Evolutionary conservation across 1,140 invertebrate species (phyloP).

Genomic region (Trialeurodes vaporariorum): DNA sequence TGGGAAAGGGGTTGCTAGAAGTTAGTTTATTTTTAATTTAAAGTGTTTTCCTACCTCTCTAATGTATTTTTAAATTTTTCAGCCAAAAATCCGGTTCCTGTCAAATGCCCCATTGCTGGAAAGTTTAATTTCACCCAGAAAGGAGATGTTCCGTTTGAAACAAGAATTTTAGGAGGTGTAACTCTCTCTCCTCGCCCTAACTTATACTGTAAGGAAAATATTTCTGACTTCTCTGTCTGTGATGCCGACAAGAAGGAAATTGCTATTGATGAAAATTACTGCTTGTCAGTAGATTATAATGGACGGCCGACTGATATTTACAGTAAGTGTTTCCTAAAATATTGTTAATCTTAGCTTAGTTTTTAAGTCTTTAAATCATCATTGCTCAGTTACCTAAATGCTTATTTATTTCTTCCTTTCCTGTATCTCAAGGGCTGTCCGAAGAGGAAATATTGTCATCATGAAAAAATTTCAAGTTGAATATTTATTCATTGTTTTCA

Average conservation of each 20-base stretch:
- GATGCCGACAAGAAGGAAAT: conserved; percentile 89
- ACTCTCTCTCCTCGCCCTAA: conserved; percentile 85
- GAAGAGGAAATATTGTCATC: conserved; percentile 6
- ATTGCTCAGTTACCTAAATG: too few species aligned
- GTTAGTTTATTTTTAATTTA: conserved; percentile 10
- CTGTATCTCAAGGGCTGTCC: neutral
- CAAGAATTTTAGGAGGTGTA: conserved; percentile 85
- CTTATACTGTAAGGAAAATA: conserved; percentile 84
- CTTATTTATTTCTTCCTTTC: neutral
- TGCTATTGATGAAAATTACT: conserved; percentile 87
- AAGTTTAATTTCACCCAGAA: conserved; percentile 88
- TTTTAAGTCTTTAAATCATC: too few species aligned
- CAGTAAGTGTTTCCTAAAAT: conserved; percentile 47
- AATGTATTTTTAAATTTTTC: conserved; percentile 26
- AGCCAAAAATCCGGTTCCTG: conserved; percentile 83
- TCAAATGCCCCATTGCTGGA: conserved; percentile 89
- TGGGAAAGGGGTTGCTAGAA: too few species aligned
- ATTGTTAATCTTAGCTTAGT: too few species aligned
- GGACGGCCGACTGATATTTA: conserved; percentile 88
- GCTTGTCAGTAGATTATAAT: conserved; percentile 87
- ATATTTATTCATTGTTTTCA: too few species aligned
- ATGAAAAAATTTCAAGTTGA: too few species aligned
- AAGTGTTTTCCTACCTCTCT: conserved; percentile 3
- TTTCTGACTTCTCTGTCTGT: conserved; percentile 89
- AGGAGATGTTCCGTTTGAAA: conserved; percentile 79